These are phyloP conservation scores for Ochropacha duplaris DNA, from an alignment of 2,888 invertebrate genomes.

Conservation along the genomic window DNA sequence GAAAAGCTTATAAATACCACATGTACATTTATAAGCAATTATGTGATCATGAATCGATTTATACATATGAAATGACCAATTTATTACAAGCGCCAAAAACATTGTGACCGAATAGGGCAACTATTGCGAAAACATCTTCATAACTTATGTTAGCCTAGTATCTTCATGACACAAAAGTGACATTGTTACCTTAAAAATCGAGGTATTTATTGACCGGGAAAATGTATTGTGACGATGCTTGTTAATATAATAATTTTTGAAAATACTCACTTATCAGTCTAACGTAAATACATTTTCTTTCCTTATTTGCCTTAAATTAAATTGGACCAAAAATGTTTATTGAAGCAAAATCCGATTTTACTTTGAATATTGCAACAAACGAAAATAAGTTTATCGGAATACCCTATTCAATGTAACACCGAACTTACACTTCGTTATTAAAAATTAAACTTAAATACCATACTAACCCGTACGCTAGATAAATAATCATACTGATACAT, in stretches of 20 bases:
- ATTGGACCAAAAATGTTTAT: conserved; percentile 60
- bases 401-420: conserved; percentile 1
- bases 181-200: background rate
- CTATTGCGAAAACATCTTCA: background rate
- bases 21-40: background rate
- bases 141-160: background rate
- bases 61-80: background rate
- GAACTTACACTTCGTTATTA: conserved; percentile 13
- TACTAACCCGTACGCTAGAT: conserved; percentile 15
- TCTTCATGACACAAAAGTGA: background rate
- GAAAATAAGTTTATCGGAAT: background rate
- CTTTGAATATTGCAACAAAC: background rate
- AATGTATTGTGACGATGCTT: background rate
- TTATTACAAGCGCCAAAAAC: background rate
- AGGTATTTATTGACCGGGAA: background rate
- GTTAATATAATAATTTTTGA: conserved; percentile 7
- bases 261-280: conserved; percentile 45
- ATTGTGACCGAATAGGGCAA: background rate
- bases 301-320: conserved; percentile 56
- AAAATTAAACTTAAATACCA: conserved; percentile 32
- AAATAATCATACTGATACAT: conserved; percentile 21
- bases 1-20: background rate
- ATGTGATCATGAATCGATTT: background rate
- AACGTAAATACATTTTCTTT: conserved; percentile 38
- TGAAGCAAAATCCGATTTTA: conserved; percentile 34